These are phyloP conservation scores for Gorsachius goisagi DNA, from an alignment of 2,113 vertebrate genomes.

Conservation along the genomic window DNA sequence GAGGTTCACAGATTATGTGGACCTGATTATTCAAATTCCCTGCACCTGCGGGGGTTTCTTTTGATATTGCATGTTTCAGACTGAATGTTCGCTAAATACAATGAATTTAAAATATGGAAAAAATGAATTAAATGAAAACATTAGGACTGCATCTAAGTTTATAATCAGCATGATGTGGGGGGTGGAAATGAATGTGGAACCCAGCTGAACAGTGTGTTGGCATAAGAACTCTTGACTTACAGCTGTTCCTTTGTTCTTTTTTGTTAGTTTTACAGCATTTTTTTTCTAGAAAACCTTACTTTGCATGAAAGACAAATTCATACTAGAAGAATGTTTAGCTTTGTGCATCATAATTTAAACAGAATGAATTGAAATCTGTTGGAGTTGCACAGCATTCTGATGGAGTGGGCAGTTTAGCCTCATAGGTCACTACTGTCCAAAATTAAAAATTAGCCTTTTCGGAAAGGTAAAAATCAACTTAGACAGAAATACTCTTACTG, in stretches of 20 bases:
- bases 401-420: background rate
- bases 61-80: conserved; percentile 4
- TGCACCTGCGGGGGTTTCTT: conserved; percentile 46
- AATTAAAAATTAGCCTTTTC: background rate
- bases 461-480: background rate
- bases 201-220: conserved; percentile 65
- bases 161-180: conserved; percentile 54
- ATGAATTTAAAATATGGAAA: conserved; percentile 57
- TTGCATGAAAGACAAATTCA: conserved; percentile 56
- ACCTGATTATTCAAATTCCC: conserved; percentile 54
- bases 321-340: conserved; percentile 43
- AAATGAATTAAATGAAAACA: conserved; percentile 65
- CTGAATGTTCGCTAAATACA: conserved; percentile 45
- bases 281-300: conserved; percentile 56
- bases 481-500: background rate
- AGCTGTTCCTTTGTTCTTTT: conserved; percentile 66
- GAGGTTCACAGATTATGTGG: conserved; percentile 31
- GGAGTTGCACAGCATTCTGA: background rate
- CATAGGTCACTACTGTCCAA: background rate
- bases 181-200: conserved; percentile 62
- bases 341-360: conserved; percentile 40
- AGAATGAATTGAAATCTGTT: conserved; percentile 24
- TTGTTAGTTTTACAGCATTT: conserved; percentile 54
- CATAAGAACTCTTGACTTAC: conserved; percentile 68
- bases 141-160: conserved; percentile 53